Conservation (phyloP, 2,113 vertebrate species). For the Cercopithecus mona region DNA sequence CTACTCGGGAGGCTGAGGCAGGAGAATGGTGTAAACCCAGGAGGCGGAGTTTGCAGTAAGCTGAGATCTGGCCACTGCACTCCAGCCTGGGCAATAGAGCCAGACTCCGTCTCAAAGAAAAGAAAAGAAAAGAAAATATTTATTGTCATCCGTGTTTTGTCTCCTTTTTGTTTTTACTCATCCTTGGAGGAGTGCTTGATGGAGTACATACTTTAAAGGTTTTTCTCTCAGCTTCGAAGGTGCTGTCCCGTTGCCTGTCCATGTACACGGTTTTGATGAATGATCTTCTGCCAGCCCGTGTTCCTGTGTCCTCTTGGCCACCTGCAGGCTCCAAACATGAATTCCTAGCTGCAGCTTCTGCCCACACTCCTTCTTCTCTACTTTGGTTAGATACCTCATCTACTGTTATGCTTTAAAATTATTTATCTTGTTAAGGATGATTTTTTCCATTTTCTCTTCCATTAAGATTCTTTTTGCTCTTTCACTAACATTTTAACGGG, state of each 20-base stretch:
- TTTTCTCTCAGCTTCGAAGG: neutral
- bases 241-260: neutral
- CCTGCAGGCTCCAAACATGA: no score
- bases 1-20: no score
- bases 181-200: neutral
- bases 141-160: neutral
- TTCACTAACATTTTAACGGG: neutral
- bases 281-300: neutral
- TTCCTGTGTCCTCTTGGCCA: fast-evolving
- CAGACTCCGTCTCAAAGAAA: no score
- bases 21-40: no score
- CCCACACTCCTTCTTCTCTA: neutral
- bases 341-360: no score
- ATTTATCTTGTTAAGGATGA: neutral
- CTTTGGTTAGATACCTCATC: no score
- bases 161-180: neutral
- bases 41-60: no score
- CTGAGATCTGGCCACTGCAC: no score
- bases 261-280: neutral
- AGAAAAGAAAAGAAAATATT: neutral
- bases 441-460: neutral
- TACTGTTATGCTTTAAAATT: neutral
- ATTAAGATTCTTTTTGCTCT: neutral
- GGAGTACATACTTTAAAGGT: neutral
- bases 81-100: no score